These are phyloP conservation scores for Lymantria monacha DNA, from an alignment of 2,888 invertebrate genomes.

Conservation along the genomic window DNA sequence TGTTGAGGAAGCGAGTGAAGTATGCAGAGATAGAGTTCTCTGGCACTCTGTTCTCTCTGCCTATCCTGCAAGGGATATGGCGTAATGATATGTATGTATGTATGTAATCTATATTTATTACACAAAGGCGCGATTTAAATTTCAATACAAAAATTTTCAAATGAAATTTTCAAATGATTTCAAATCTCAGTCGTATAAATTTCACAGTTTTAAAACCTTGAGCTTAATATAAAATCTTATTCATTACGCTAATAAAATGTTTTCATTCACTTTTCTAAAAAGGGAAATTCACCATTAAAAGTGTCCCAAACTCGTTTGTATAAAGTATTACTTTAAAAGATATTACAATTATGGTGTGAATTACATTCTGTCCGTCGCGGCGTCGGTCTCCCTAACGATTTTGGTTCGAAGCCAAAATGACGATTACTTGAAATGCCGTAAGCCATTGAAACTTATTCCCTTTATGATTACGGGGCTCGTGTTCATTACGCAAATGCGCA, in stretches of 20 bases:
- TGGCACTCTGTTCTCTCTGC: too few species aligned
- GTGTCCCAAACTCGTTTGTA: not conserved
- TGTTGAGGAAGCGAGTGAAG: too few species aligned
- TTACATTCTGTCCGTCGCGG: not conserved
- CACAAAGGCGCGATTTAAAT: too few species aligned
- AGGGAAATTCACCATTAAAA: not conserved
- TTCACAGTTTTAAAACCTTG: not conserved
- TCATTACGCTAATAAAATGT: not conserved
- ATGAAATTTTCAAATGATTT: too few species aligned
- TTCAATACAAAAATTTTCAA: too few species aligned
- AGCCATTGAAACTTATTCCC: not conserved
- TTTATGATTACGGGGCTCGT: not conserved
- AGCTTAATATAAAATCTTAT: not conserved
- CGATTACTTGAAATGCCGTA: not conserved
- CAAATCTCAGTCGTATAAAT: too few species aligned
- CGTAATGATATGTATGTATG: too few species aligned
- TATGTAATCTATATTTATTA: too few species aligned
- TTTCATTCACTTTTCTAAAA: not conserved
- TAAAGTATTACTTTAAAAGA: not conserved
- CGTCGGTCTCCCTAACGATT: not conserved
- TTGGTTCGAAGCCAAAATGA: not conserved
- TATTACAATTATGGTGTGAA: not conserved
- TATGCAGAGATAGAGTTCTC: too few species aligned
- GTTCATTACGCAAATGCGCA: too few species aligned
- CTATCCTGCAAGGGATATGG: too few species aligned